These are phyloP conservation scores for Columba livia DNA, from an alignment of 2,113 vertebrate species.

Conservation along the genomic window DNA sequence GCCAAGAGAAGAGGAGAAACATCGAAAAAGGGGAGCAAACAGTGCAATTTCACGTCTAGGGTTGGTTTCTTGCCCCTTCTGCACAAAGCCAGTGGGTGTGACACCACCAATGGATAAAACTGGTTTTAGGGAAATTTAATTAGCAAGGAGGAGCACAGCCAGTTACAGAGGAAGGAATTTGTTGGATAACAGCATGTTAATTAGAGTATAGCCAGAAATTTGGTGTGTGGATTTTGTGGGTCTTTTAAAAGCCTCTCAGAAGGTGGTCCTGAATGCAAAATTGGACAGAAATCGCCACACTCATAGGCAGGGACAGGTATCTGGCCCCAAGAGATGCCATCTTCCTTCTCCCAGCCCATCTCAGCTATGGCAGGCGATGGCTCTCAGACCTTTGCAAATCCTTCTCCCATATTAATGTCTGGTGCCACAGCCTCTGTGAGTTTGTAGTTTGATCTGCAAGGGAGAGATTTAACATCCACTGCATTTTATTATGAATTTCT, in stretches of 20 bases:
- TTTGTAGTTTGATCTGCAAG: neutral
- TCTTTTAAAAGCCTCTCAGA: neutral
- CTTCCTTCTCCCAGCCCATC: neutral
- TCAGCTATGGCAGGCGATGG: neutral
- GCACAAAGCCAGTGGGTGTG: neutral
- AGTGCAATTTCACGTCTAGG: neutral
- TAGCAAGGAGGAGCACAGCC: neutral
- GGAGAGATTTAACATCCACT: neutral
- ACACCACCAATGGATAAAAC: neutral
- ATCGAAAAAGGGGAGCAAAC: neutral
- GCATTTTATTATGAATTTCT: neutral
- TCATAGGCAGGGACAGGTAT: neutral
- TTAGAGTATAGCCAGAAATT: neutral
- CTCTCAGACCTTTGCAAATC: neutral
- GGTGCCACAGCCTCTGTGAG: neutral
- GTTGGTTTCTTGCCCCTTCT: neutral
- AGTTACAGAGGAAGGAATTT: neutral
- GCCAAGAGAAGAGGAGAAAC: neutral
- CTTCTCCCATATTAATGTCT: neutral
- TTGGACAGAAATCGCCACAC: neutral
- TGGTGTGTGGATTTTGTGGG: neutral
- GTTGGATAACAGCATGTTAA: neutral
- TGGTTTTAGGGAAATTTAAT: neutral
- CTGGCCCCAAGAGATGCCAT: neutral
- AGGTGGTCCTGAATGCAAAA: neutral